A percentile compares a stretch with the other conserved stretches of the same genome.
phyloP scores from a whole-genome alignment of 1,140 invertebrate genomes.

The Condylostylus longicornis region DNA sequence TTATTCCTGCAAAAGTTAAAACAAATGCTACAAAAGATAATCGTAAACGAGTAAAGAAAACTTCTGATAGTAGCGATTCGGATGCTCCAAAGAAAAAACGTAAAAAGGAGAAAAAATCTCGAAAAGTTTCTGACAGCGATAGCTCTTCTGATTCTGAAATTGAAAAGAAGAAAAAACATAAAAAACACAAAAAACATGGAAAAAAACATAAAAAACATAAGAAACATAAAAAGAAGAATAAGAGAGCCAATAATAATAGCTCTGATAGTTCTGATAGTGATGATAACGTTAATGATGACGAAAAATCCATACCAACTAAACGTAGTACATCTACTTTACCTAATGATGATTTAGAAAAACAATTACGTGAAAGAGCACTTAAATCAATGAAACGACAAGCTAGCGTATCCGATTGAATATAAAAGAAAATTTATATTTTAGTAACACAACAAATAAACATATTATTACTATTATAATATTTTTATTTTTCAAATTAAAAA shows the following conservation, averaged over 20 bases:
- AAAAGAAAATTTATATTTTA: no score
- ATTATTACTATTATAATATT: no score
- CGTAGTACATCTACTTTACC: constrained; percentile 26
- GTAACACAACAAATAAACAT: no score
- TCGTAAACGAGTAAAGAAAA: constrained; percentile 33
- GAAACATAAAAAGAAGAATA: constrained; percentile 43
- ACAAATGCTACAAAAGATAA: constrained; percentile 22
- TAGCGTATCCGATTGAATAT: no score
- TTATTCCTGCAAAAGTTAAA: constrained; percentile 16
- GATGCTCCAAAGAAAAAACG: constrained; percentile 31
- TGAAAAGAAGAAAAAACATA: constrained; percentile 45
- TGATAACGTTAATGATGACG: constrained; percentile 31
- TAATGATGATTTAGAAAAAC: constrained; percentile 70
- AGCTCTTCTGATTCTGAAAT: constrained; percentile 47
- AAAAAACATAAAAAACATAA: constrained; percentile 53
- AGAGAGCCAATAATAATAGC: constrained; percentile 48
- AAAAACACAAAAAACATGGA: constrained; percentile 53
- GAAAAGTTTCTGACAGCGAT: constrained; percentile 41
- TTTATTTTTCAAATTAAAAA: no score
- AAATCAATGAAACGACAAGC: constrained; percentile 48
- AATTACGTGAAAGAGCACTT: constrained; percentile 71
- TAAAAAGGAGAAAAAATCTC: constrained; percentile 36
- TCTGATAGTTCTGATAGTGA: constrained; percentile 49
- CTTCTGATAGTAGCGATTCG: constrained; percentile 26
- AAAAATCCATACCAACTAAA: not conserved